phyloP scores from a whole-genome alignment of 1,140 invertebrate genomes.

The Manduca sexta region DNA sequence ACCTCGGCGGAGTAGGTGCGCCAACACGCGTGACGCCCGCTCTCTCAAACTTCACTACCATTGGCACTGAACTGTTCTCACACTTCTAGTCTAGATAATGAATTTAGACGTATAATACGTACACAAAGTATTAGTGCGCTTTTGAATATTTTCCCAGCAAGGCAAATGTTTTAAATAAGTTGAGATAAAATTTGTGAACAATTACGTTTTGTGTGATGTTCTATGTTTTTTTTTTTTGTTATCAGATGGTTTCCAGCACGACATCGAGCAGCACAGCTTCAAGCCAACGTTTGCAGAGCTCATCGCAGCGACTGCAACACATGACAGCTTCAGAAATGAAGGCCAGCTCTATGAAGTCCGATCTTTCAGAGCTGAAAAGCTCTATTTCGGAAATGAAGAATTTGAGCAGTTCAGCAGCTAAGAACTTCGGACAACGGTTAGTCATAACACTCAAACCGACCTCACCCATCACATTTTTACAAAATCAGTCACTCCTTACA shows the following conservation, averaged over 20 bases:
- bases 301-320: constrained; percentile 62
- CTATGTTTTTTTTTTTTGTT: constrained; percentile 9
- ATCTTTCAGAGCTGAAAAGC: constrained; percentile 82
- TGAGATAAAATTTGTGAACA: not conserved
- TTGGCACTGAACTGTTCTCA: constrained; percentile 61
- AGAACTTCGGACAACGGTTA: constrained; percentile 73
- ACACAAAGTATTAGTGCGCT: too few species aligned
- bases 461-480: not conserved
- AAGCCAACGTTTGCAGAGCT: constrained; percentile 72
- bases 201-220: not conserved
- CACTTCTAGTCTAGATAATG: constrained; percentile 64
- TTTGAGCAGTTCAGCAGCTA: constrained; percentile 68
- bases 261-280: constrained; percentile 75
- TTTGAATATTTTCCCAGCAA: too few species aligned
- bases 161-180: too few species aligned
- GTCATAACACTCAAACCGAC: constrained; percentile 12
- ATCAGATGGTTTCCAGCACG: constrained; percentile 71
- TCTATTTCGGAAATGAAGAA: constrained; percentile 86
- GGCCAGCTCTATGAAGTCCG: constrained; percentile 81
- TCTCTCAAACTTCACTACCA: constrained; percentile 47
- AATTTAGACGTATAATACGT: constrained; percentile 29
- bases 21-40: constrained; percentile 64
- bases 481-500: constrained; percentile 8
- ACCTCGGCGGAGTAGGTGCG: constrained; percentile 47
- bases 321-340: constrained; percentile 77